Conservation (phyloP, 2,888 invertebrate species). For the Euproctis similis region DNA sequence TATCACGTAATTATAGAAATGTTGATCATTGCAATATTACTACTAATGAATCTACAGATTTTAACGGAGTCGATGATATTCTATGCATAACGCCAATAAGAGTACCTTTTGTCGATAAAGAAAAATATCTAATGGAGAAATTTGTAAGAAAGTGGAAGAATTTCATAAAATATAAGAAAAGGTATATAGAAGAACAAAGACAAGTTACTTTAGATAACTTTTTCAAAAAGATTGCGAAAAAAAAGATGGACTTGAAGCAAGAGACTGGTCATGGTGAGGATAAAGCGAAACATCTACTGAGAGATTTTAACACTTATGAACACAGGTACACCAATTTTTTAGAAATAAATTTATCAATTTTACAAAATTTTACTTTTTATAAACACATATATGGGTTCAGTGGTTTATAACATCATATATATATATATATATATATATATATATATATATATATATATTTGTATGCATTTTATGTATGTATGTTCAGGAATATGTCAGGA, state of each 20-base stretch:
- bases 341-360: too few species aligned
- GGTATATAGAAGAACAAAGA: conserved; percentile 38
- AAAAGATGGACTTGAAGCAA: conserved; percentile 35
- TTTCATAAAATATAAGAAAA: conserved; percentile 37
- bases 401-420: too few species aligned
- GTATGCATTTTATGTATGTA: too few species aligned
- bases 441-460: too few species aligned
- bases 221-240: conserved; percentile 55
- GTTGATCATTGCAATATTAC: conserved; percentile 1
- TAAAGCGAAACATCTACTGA: conserved; percentile 40
- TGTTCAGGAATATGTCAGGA: too few species aligned
- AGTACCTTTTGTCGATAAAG: conserved; percentile 31
- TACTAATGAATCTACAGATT: conserved; percentile 4
- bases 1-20: conserved; percentile 3
- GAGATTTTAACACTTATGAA: conserved; percentile 59
- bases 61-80: conserved; percentile 26
- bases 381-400: too few species aligned
- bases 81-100: conserved; percentile 42
- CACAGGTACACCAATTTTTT: too few species aligned
- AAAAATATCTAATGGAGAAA: conserved; percentile 40
- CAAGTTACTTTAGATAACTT: conserved; percentile 48
- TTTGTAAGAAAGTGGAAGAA: conserved; percentile 50
- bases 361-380: too few species aligned
- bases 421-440: too few species aligned
- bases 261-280: conserved; percentile 28